phyloP scores from a whole-genome alignment of 2,797 vertebrate genomes.

The Falco berigora region DNA sequence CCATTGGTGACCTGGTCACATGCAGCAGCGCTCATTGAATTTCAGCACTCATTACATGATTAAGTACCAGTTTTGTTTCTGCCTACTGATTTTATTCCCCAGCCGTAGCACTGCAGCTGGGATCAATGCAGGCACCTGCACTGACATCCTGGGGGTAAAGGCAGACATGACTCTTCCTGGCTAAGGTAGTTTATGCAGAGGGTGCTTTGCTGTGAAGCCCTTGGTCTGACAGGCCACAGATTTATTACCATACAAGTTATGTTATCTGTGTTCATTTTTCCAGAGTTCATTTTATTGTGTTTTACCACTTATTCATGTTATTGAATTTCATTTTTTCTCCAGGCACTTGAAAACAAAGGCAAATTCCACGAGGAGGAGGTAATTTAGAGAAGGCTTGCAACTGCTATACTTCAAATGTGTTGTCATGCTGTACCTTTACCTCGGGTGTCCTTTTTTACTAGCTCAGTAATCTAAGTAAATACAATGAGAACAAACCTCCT shows the following conservation, averaged over 20 bases:
- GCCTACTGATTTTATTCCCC: neutral
- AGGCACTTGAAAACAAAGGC: constrained; percentile 4
- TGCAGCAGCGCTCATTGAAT: neutral
- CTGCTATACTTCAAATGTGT: neutral
- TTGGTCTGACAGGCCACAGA: neutral
- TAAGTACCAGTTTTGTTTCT: neutral
- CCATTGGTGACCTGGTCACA: neutral
- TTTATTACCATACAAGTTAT: neutral
- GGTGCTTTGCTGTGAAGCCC: neutral
- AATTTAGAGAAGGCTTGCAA: neutral
- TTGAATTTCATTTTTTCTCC: neutral
- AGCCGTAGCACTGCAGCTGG: neutral
- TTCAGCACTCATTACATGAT: neutral
- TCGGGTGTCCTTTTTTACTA: neutral
- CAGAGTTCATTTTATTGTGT: neutral
- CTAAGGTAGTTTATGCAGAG: neutral
- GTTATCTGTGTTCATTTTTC: neutral
- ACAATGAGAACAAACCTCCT: neutral
- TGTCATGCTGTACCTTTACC: neutral
- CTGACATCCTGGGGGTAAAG: neutral
- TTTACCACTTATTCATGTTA: neutral
- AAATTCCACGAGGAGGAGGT: neutral
- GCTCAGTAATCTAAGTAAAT: neutral
- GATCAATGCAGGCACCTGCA: fast-evolving
- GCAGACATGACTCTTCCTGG: neutral